These are phyloP conservation scores for Alsophila aescularia DNA, from an alignment of 2,888 invertebrate species.

Conservation along the genomic window DNA sequence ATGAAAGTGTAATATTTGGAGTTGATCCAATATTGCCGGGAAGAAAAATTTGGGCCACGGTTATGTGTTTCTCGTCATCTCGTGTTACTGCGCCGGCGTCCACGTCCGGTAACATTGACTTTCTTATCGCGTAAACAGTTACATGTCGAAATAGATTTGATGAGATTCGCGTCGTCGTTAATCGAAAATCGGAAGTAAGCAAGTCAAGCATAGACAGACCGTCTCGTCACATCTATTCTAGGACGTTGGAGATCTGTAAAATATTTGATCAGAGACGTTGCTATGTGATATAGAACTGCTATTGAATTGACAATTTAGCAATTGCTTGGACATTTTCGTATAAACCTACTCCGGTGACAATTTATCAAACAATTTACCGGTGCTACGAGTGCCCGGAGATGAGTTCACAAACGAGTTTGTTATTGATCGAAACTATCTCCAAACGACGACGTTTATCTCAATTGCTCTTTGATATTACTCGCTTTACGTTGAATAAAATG, in stretches of 20 bases:
- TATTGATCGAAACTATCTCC: slow-evolving; percentile 36
- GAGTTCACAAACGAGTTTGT: slow-evolving; percentile 17
- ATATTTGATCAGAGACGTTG: slow-evolving; percentile 19
- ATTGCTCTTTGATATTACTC: slow-evolving; percentile 36
- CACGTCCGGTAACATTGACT: slow-evolving; percentile 82
- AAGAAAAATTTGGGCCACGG: slow-evolving; percentile 79
- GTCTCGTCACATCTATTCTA: slow-evolving; percentile 26
- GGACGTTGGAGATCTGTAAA: background rate
- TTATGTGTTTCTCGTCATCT: slow-evolving; percentile 70
- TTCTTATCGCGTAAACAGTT: slow-evolving; percentile 75
- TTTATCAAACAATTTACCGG: slow-evolving; percentile 22
- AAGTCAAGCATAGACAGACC: slow-evolving; percentile 10
- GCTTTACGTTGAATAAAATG: slow-evolving; percentile 26
- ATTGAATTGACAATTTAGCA: slow-evolving; percentile 22
- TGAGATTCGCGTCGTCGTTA: slow-evolving; percentile 48
- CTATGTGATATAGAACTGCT: slow-evolving; percentile 1
- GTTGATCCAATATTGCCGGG: slow-evolving; percentile 68
- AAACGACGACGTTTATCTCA: slow-evolving; percentile 32
- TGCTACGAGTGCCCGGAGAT: slow-evolving; percentile 6
- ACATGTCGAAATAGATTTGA: slow-evolving; percentile 64
- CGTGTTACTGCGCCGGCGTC: slow-evolving; percentile 64
- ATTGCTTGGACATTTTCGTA: slow-evolving; percentile 8
- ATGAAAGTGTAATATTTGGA: slow-evolving; percentile 78
- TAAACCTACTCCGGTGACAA: slow-evolving; percentile 6
- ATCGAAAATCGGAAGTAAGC: slow-evolving; percentile 26